Percentiles rank a stretch among this genome's conserved stretches.
Evolutionary conservation across 2,888 invertebrate genomes (phyloP).

Genomic region (Petrophora chlorosata): DNA sequence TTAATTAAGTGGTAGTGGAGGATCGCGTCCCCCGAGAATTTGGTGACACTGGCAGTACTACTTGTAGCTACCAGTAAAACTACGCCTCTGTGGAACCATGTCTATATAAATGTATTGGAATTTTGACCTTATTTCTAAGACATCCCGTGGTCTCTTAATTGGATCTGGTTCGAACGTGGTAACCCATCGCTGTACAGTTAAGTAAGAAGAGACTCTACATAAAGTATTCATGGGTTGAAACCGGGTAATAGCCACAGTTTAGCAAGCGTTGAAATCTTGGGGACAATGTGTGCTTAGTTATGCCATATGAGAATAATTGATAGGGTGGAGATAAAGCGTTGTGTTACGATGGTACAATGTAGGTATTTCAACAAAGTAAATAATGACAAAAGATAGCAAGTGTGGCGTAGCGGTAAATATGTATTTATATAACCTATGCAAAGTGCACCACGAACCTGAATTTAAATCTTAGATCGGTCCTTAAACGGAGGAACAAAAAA

Average conservation of each 20-base stretch:
- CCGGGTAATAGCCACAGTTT: conserved; percentile 74
- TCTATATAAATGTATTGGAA: not conserved
- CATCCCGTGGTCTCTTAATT: not conserved
- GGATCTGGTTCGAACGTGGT: conserved; percentile 1
- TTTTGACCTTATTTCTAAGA: not conserved
- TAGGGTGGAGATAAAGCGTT: no score
- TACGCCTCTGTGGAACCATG: not conserved
- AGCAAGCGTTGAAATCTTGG: conserved; percentile 40
- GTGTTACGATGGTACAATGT: no score
- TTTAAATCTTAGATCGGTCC: no score
- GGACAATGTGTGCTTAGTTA: conserved; percentile 2
- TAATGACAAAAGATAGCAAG: no score
- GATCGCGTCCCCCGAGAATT: conserved; percentile 64
- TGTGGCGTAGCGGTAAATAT: no score
- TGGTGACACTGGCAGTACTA: conserved; percentile 55
- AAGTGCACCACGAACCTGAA: no score
- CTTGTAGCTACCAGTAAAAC: not conserved
- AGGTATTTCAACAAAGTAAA: no score
- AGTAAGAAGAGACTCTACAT: conserved; percentile 41
- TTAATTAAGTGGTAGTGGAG: conserved; percentile 78
- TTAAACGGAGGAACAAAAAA: no score
- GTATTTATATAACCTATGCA: no score
- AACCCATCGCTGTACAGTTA: no score
- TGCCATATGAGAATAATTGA: no score
- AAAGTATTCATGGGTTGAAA: conserved; percentile 74